A percentile compares a stretch with the other conserved stretches of the same genome.
phyloP scores from a whole-genome alignment of 2,888 invertebrate species.

The Lumbricus terrestris region DNA sequence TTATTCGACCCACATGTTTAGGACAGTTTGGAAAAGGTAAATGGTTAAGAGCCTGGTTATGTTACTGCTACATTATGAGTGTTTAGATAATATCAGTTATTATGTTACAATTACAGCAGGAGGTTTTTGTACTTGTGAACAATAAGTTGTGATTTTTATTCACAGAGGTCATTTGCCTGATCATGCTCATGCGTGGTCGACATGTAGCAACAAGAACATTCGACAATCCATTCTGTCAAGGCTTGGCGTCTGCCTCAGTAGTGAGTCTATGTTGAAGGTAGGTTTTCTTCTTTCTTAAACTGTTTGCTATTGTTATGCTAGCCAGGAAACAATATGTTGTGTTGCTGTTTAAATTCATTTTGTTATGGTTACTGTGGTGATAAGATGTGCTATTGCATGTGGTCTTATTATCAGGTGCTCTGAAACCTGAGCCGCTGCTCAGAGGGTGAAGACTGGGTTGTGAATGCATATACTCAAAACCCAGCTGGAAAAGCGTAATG shows the following conservation, averaged over 20 bases:
- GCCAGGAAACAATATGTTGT: neutral
- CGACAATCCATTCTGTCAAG: neutral
- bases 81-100: neutral
- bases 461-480: too few species aligned
- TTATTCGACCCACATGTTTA: too few species aligned
- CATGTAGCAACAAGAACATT: slow-evolving; percentile 13
- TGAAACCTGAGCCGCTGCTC: too few species aligned
- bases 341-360: too few species aligned
- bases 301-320: neutral
- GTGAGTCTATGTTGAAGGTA: neutral
- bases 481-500: too few species aligned
- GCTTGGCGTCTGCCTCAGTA: neutral
- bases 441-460: too few species aligned
- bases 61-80: neutral
- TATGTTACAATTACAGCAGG: too few species aligned
- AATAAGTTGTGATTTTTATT: neutral
- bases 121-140: neutral
- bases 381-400: too few species aligned
- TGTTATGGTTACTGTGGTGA: too few species aligned
- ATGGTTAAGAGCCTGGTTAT: neutral
- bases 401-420: too few species aligned
- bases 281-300: neutral
- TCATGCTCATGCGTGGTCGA: slow-evolving; percentile 5
- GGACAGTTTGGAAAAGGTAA: neutral
- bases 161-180: neutral